phyloP scores from a whole-genome alignment of 2,113 vertebrate species.

The Accipiter cooperii region DNA sequence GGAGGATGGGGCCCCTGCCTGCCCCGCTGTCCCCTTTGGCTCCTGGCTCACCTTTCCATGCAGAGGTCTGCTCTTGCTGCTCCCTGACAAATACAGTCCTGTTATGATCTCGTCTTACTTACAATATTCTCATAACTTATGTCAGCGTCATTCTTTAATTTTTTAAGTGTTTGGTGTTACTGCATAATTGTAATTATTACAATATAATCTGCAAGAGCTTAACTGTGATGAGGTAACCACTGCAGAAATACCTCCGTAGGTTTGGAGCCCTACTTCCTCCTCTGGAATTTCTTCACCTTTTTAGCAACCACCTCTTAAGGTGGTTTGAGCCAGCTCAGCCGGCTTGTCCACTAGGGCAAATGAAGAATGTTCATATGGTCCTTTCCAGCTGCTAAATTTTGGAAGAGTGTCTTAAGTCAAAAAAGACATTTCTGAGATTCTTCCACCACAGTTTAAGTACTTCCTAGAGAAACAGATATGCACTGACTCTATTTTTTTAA shows the following conservation, averaged over 20 bases:
- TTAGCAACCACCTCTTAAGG: neutral
- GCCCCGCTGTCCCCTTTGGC: neutral
- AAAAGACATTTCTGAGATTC: neutral
- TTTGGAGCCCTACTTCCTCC: neutral
- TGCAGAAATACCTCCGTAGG: neutral
- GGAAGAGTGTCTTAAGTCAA: neutral
- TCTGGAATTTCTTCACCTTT: neutral
- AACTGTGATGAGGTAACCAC: neutral
- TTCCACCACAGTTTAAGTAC: neutral
- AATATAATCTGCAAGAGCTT: neutral
- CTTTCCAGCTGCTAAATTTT: neutral
- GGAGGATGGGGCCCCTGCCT: neutral
- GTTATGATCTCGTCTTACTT: neutral
- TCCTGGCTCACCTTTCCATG: neutral
- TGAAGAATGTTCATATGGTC: neutral
- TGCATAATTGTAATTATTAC: neutral
- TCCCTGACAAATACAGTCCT: neutral
- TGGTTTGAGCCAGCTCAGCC: neutral
- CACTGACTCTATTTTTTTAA: neutral
- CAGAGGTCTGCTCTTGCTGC: neutral
- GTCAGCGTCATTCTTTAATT: neutral
- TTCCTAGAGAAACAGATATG: neutral
- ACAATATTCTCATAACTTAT: neutral
- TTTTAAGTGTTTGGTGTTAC: neutral
- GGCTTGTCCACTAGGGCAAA: neutral